Conservation (phyloP, 1,140 invertebrate species). For the Drosophila simulans region DNA sequence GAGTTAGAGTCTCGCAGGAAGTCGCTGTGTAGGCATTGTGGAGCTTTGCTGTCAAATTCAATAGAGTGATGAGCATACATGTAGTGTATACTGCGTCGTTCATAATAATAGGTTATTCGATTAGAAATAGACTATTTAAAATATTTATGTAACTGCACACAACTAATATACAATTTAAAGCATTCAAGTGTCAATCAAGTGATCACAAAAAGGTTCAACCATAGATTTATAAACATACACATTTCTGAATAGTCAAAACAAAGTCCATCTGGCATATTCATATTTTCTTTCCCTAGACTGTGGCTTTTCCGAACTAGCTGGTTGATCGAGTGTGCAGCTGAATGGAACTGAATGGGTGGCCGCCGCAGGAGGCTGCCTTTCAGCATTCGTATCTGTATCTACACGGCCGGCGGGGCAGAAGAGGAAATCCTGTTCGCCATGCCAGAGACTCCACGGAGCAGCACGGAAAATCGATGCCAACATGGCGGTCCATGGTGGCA, state of each 20-base stretch:
- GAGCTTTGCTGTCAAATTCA: slow-evolving; percentile 54
- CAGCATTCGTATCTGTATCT: slow-evolving; percentile 50
- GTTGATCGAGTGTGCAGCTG: slow-evolving; percentile 44
- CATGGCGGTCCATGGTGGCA: slow-evolving; percentile 23
- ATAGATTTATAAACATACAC: neutral
- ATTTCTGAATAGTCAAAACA: neutral
- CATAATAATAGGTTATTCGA: neutral
- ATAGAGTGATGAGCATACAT: slow-evolving; percentile 41
- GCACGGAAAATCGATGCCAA: slow-evolving; percentile 70
- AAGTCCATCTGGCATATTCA: neutral
- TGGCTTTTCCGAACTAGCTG: neutral
- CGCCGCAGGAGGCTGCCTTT: slow-evolving; percentile 28
- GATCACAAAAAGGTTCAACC: no score
- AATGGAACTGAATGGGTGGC: slow-evolving; percentile 11
- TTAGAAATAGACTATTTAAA: no score
- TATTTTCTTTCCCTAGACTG: slow-evolving; percentile 2
- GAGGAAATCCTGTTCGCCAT: slow-evolving; percentile 68
- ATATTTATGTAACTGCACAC: no score
- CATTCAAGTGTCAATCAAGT: no score
- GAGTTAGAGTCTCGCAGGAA: slow-evolving; percentile 37
- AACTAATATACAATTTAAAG: no score
- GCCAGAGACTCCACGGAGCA: slow-evolving; percentile 20
- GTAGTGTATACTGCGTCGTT: slow-evolving; percentile 4
- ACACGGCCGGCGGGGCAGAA: slow-evolving; percentile 34
- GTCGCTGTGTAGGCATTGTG: slow-evolving; percentile 31